Base-by-base conservation (phyloP, 2,797 vertebrate genomes). In the Rhinichthys osculus region DNA sequence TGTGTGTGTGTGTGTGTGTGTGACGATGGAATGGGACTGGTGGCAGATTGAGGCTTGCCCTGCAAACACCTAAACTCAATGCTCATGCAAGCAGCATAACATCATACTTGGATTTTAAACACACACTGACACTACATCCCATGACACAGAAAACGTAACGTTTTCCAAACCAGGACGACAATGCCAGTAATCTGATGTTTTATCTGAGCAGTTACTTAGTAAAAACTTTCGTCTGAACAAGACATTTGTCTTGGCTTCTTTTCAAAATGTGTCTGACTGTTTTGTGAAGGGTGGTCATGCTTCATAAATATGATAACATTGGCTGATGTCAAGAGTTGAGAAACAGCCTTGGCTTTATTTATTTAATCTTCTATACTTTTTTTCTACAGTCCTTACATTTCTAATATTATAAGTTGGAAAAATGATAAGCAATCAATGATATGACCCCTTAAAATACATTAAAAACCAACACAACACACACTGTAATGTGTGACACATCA, bases 161-260 rank as follows among this genome's bases (percentile, higher is more conserved):
- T 42, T 81, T 76, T 74, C 44, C 71, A 30, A 87, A 84, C 23
- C n/a, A 66, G 13, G 14, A 69, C 7, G 8, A 57, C 38, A 42
- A 77, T 83, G 64, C 50, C 83, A 35, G 66, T 79, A 85, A 85
- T 79, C 76, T 11, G n/a, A 84, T 84, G 76, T 71, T 14, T 78
- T 71, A 59, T 85, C 52, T 38, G 11, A 78, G 52, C 23, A 33
- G 30, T 17, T 85, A n/a, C 21, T 83, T 14, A 27, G 38, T 35
- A 59, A 40, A 57, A 84, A 78, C 0, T 6, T 47, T 42, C 23
- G 59, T 42, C 23, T 85, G 52, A 71, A 72, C 38, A 44, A 42
- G 77, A 4, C 14, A 38, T 73, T 74, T 76, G 40, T 62, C 47
- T 82, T 84, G 72, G 83, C 83, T 71, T 72, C 13, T 35, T 59